Evolutionary conservation across 2,797 vertebrate genomes (phyloP).

Genomic region (Bufotes viridis): DNA sequence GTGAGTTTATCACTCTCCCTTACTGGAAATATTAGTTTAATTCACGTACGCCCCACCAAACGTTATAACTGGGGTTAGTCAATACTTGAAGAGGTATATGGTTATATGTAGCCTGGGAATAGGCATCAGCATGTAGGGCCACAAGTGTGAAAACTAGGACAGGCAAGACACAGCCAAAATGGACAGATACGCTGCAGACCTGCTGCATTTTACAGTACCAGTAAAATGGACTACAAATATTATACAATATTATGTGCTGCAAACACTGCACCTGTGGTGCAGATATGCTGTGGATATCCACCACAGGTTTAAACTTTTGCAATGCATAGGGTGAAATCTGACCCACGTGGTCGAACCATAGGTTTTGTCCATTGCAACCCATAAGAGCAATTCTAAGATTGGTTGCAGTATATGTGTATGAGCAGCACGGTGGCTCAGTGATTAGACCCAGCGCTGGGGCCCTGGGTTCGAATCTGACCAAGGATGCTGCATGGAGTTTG

Average conservation of each 20-base stretch:
- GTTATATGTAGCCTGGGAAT: not conserved
- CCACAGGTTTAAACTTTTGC: no score
- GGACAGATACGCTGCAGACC: no score
- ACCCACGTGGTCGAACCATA: no score
- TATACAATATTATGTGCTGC: no score
- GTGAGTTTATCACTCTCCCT: slow-evolving; percentile 46
- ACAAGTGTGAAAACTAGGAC: not conserved
- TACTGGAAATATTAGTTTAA: slow-evolving; percentile 41
- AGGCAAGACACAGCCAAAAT: not conserved
- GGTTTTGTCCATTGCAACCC: not conserved
- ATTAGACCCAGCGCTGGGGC: no score
- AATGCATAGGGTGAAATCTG: no score
- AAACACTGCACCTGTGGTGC: no score
- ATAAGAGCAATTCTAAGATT: not conserved
- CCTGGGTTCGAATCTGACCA: no score
- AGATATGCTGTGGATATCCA: no score
- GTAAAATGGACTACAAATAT: no score
- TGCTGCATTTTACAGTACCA: no score
- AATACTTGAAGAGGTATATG: not conserved
- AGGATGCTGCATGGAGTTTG: no score
- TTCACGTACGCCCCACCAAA: not conserved
- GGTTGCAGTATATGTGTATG: not conserved
- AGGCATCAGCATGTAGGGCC: not conserved
- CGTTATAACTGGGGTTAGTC: not conserved
- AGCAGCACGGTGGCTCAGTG: not conserved